Evolutionary conservation across 2,113 vertebrate species (phyloP), one percentile per base, ranked within the genome.

Genomic region (Malaclemys terrapin): DNA sequence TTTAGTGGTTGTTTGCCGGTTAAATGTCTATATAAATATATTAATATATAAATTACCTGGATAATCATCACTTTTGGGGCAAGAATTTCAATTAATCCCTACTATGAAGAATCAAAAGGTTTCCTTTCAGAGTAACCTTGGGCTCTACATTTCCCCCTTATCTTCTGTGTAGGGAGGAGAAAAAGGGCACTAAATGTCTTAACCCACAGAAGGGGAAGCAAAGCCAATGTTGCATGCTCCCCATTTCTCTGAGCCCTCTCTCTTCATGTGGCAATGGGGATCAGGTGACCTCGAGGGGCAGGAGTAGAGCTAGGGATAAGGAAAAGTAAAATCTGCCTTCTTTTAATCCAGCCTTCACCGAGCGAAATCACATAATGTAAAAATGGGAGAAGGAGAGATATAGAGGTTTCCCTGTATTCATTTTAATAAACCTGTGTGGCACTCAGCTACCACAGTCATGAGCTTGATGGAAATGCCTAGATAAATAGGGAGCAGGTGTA

Each of bases 351-450:
- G 3, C 25, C 65, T 72, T 92, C 57, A 91, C 94, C 56, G 57
- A 94, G 83, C 82, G 96, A 89, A 92, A 90, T 96, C 57, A 92
- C 78, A 91, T 97, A 92, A 96, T 85, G 84, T 89, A 79, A 79
- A 84, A 90, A 96, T 92, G 1, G 0, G 89, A 25, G 38, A 83
- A 84, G 20, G 16, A 91, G 84, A 95, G 94, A 94, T 95, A 96
- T 89, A 94, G 89, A 92, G 6, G 85, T 93, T 13, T 88, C 87
- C 93, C 78, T 89, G 42, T 10, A 11, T 45, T 78, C 42, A 47
- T 78, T 47, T 72, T 27, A 47, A 78, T 47, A 78, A 78, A 45
- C 14, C 42, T 8, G 42, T 78, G 25, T 25, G 47, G 45, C 42
- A 47, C 25, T 78, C 42, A 47, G 25, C 10, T 27, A 78, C 75